Evolutionary conservation across 2,888 invertebrate species (phyloP).

Genomic region (Drosophila mimetica): DNA sequence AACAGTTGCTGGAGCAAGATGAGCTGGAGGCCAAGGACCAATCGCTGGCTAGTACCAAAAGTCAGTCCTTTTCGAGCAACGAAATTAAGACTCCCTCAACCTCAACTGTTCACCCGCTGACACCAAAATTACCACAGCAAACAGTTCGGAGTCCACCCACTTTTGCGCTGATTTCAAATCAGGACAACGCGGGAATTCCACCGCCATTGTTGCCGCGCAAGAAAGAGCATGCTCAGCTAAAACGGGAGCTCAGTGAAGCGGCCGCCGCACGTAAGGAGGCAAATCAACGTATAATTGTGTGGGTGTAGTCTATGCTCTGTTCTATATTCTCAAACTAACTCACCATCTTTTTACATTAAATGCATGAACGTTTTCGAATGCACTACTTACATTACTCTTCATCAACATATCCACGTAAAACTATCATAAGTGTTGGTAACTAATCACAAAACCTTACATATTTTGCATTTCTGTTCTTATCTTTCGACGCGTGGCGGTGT

Average conservation of each 20-base stretch:
- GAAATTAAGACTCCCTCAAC: slow-evolving; percentile 45
- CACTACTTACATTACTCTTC: slow-evolving; percentile 15
- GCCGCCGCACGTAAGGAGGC: slow-evolving; percentile 83
- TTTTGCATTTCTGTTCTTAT: slow-evolving; percentile 70
- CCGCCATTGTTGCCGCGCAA: slow-evolving; percentile 64
- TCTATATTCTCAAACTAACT: slow-evolving; percentile 25
- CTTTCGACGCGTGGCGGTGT: slow-evolving; percentile 46
- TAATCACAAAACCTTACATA: slow-evolving; percentile 46
- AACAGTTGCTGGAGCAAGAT: slow-evolving; percentile 38
- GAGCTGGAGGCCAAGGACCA: slow-evolving; percentile 39
- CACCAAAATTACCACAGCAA: slow-evolving; percentile 22
- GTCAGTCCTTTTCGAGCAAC: slow-evolving; percentile 60
- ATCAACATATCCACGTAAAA: slow-evolving; percentile 16
- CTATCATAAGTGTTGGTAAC: slow-evolving; percentile 20
- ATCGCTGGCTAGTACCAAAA: slow-evolving; percentile 40
- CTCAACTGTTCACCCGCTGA: not conserved
- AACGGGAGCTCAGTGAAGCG: slow-evolving; percentile 83
- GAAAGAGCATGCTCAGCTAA: slow-evolving; percentile 77
- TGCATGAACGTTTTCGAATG: slow-evolving; percentile 31
- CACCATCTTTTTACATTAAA: slow-evolving; percentile 47
- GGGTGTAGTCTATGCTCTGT: slow-evolving; percentile 82
- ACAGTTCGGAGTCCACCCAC: slow-evolving; percentile 68
- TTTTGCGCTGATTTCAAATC: slow-evolving; percentile 62
- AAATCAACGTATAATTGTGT: slow-evolving; percentile 84
- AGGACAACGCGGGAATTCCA: slow-evolving; percentile 37